Percentiles rank a stretch among this genome's conserved stretches.
phyloP scores from a whole-genome alignment of 2,113 vertebrate species.

The Epinephelus moara region DNA sequence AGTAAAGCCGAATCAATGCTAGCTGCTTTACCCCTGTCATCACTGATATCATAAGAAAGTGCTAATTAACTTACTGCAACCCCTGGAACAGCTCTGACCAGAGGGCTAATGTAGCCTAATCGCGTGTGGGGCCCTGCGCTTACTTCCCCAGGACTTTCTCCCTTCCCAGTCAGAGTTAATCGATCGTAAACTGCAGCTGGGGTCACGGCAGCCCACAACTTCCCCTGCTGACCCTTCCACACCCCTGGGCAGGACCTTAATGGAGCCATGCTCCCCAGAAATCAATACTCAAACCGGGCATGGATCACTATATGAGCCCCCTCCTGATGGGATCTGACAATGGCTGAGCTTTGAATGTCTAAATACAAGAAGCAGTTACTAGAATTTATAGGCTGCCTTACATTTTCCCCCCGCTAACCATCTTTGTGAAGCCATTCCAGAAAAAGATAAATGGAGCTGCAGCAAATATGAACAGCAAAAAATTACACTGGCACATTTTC shows the following conservation, averaged over 20 bases:
- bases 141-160: constrained; percentile 91
- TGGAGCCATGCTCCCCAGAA: constrained; percentile 92
- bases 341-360: constrained; percentile 86
- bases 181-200: constrained; percentile 95
- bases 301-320: constrained; percentile 90
- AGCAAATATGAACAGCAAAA: constrained; percentile 29
- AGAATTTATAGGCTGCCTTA: constrained; percentile 35
- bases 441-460: constrained; percentile 25
- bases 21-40: constrained; percentile 82
- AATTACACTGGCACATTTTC: constrained; percentile 17
- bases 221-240: constrained; percentile 89
- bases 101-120: constrained; percentile 91
- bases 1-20: constrained; percentile 86
- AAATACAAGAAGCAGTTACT: constrained; percentile 73
- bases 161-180: constrained; percentile 91
- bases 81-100: constrained; percentile 88
- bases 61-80: constrained; percentile 89
- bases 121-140: constrained; percentile 86
- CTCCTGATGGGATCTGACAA: constrained; percentile 88
- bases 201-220: constrained; percentile 91
- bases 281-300: constrained; percentile 98
- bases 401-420: not conserved
- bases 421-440: constrained; percentile 16
- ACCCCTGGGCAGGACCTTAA: constrained; percentile 92
- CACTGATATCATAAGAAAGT: constrained; percentile 86